Base-by-base conservation (phyloP, 2,888 invertebrate species). In the Ichneumon xanthorius region DNA sequence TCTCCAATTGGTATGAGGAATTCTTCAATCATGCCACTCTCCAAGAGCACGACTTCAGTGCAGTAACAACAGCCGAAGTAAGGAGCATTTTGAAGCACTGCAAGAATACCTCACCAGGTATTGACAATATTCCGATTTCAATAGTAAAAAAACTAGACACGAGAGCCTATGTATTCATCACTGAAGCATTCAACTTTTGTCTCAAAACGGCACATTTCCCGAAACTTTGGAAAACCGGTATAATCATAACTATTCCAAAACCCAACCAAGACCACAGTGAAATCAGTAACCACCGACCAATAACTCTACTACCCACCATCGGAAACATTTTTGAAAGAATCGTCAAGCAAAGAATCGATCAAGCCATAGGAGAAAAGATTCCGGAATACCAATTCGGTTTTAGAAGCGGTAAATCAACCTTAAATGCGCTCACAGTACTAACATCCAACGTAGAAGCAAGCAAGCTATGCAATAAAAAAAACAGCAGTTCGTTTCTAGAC, bases 221-320 rank as follows among this genome's bases (percentile, higher is more conserved):
- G 5, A 33, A 33, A 33, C 33, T 33, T 0, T 5, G 33, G 33
- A 33, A 33, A 33, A 67, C 40, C 6, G 67, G 67, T 11, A 16
- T 70, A 2, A 70, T 79, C 11, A 71, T 79, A 61, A 71, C 71
- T 11, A 61, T 79, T 16, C 71, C 79, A 16, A 79, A 79, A 33
- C 37, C 79, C 0, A 61, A 71, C 33, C 33, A 33, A 5, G 33
- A 33, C 33, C 33, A 33, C 5, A 33, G 33, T 5, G 33, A 33
- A 33, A 33, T 33, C 5, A 33, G 33, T 33, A 33, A 33, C 5
- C 33, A 33, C 33, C 33, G 33, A 33, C 33, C 33, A 5, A 33
- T 33, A 33, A 33, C 33, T 0, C 33, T 33, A 33, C 5, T 33
- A 33, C 33, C 33, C 16, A 53, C 68, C 14, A 30, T 70, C 6